These are phyloP conservation scores for Neopipo cinnamomea DNA, from an alignment of 2,113 vertebrate species.

Conservation along the genomic window DNA sequence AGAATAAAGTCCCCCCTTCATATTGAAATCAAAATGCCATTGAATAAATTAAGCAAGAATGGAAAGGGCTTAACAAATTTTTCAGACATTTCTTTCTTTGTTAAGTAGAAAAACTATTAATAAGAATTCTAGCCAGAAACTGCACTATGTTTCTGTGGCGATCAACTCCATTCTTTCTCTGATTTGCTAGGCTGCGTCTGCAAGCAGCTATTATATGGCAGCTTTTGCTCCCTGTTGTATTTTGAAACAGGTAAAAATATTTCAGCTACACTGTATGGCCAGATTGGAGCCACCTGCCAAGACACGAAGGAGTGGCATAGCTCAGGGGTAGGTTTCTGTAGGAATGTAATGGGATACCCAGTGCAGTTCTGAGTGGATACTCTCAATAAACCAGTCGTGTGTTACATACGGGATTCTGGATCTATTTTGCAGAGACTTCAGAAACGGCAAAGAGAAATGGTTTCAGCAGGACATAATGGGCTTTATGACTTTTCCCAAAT, in stretches of 20 bases:
- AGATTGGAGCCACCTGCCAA: not conserved
- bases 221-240: not conserved
- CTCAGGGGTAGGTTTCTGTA: not conserved
- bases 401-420: not conserved
- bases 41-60: slow-evolving; percentile 41
- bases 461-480: slow-evolving; percentile 60
- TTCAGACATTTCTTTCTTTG: not conserved
- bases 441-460: slow-evolving; percentile 39
- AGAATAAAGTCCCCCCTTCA: slow-evolving; percentile 4
- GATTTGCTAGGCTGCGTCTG: not conserved
- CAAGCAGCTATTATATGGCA: not conserved
- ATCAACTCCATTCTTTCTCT: not conserved
- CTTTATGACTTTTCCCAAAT: slow-evolving; percentile 59
- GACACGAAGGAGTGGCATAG: not conserved
- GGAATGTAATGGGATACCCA: not conserved
- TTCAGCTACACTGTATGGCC: not conserved
- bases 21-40: slow-evolving; percentile 55
- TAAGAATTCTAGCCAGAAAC: not conserved
- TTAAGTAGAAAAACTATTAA: slow-evolving; percentile 28
- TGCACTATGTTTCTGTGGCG: not conserved
- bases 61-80: slow-evolving; percentile 9
- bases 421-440: slow-evolving; percentile 38
- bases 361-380: not conserved
- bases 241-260: not conserved
- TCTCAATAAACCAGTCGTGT: not conserved